These are phyloP conservation scores for Sicus ferrugineus DNA, from an alignment of 2,888 invertebrate species.

Conservation along the genomic window DNA sequence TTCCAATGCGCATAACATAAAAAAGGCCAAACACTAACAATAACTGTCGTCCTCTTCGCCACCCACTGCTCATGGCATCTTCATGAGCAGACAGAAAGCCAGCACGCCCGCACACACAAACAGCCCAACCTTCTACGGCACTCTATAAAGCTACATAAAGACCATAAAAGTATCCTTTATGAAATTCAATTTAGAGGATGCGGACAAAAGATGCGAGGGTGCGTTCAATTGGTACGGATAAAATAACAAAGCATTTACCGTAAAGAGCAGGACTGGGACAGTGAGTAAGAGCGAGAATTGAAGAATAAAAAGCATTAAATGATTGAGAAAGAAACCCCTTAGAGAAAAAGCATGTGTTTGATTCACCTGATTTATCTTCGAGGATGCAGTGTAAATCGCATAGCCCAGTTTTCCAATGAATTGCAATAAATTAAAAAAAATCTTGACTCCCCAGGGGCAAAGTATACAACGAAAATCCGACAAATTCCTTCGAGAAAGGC, in stretches of 20 bases:
- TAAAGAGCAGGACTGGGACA: background rate
- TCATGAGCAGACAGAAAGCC: background rate
- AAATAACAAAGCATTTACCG: conserved; percentile 18
- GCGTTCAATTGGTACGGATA: conserved; percentile 23
- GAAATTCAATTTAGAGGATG: conserved; percentile 49
- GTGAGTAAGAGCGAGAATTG: background rate
- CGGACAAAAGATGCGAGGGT: conserved; percentile 22
- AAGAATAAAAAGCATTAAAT: conserved; percentile 2
- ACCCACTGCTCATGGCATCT: background rate
- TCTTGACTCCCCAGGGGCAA: too few relatives aligned
- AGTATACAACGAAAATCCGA: too few relatives aligned
- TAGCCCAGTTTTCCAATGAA: too few relatives aligned
- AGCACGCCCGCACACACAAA: background rate
- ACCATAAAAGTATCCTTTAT: conserved; percentile 51
- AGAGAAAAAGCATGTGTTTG: background rate
- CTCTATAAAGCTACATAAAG: conserved; percentile 45
- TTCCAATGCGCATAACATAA: conserved; percentile 34
- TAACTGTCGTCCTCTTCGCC: conserved; percentile 6
- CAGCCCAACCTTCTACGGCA: conserved; percentile 11
- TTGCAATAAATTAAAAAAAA: too few relatives aligned
- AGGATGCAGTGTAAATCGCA: too few relatives aligned
- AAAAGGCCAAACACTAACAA: conserved; percentile 35
- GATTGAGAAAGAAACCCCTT: too few relatives aligned
- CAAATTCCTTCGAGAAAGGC: too few relatives aligned
- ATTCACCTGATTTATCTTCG: too few relatives aligned